phyloP scores from a whole-genome alignment of 2,888 invertebrate species.

The Nycteola revayana region DNA sequence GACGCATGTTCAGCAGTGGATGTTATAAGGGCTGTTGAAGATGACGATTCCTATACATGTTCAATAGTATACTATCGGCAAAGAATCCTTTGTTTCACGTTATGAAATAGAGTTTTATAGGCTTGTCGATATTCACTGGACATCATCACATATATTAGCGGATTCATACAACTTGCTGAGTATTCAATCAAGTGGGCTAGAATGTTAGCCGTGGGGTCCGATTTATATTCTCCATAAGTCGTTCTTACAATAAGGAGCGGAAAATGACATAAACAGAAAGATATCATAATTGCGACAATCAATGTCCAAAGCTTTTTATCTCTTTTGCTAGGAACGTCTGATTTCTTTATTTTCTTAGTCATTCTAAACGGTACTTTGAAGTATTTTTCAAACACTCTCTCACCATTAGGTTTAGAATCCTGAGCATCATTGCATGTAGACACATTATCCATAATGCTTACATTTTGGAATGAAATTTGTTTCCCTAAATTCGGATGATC shows the following conservation, averaged over 20 bases:
- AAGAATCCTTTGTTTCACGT: conserved; percentile 33
- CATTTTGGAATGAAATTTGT: not conserved
- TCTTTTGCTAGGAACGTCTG: conserved; percentile 86
- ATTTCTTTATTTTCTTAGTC: conserved; percentile 57
- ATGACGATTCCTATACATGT: not conserved
- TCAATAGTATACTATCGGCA: conserved; percentile 21
- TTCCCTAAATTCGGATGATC: not conserved
- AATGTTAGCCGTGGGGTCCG: conserved; percentile 85
- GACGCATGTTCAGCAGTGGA: too few species aligned
- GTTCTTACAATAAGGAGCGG: conserved; percentile 93
- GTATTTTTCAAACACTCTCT: conserved; percentile 31
- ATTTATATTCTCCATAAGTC: conserved; percentile 84
- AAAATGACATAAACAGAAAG: conserved; percentile 93
- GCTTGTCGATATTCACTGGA: conserved; percentile 95
- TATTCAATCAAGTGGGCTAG: conserved; percentile 91
- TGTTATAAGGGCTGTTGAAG: too few species aligned
- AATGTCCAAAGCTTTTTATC: conserved; percentile 89
- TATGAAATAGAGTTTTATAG: conserved; percentile 88
- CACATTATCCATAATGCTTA: conserved; percentile 3
- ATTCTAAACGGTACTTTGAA: conserved; percentile 53
- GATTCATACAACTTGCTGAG: conserved; percentile 93
- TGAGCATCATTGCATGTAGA: not conserved
- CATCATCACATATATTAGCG: conserved; percentile 96
- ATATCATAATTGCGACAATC: conserved; percentile 95
- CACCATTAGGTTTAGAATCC: conserved; percentile 5